Base-by-base conservation (phyloP, 2,888 invertebrate species). In the Nipponacmea schrenckii region DNA sequence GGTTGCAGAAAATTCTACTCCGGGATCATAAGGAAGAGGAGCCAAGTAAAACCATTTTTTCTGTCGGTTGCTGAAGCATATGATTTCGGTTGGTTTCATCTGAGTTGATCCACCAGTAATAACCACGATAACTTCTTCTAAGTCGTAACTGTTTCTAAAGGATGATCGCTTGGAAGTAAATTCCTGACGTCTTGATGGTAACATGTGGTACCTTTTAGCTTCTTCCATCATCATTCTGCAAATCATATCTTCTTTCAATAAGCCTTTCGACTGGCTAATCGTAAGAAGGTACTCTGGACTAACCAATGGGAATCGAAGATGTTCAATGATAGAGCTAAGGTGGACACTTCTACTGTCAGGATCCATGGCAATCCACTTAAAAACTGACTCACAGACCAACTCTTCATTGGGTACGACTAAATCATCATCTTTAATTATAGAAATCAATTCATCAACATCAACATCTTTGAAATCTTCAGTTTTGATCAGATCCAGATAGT, bases 401-500 rank as follows among this genome's bases (percentile, higher is more conserved):
- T 94, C 95, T 87, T 96, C 96, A 83, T 93, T 94, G 80, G 95
- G 94, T 0, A 95, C 95, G 86, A 95, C 95, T 48, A 96, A 90
- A 85, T 94, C 93, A 84, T 96, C 95, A 70, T 85, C 93, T 66
- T 93, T 92, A 76, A 96, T 93, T 69, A 96, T 92, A 72, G 92
- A 92, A 73, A 92, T 92, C 44, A 96, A 90, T 85, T 96, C 94
- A 26, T 93, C 92, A 39, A 94, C 90, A 39, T 92, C 89, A 93
- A 94, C 87, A 92, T 77, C 82, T 14, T 80, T 78, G 72, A 86
- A 85, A 17, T 86, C 85, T 15, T 81, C 81, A 4, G 79, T 74
- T 2, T 73, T 67, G 3, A 75, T 73, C 44, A 84, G 74, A 10
- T 80, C 76, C 8, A 76, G 74, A 45, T 83, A 84, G 44, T 80